Evolutionary conservation across 2,888 invertebrate genomes (phyloP), one percentile per base, ranked within the genome.

Genomic region (Lasioglossum figueresi): DNA sequence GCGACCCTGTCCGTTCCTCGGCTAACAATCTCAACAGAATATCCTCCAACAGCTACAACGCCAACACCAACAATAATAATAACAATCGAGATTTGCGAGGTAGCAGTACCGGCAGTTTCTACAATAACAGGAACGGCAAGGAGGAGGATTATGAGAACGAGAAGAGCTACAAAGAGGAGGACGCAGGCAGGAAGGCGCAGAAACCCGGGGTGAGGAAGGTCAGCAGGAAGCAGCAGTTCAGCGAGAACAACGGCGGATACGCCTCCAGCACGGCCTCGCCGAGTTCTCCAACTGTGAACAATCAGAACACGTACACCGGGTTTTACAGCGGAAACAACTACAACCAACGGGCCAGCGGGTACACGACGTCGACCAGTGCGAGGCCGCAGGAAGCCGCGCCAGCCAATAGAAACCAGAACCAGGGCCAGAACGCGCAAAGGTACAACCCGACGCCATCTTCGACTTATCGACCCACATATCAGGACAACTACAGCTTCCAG

Each of bases 91-190:
- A 95, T 91, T 73, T 91, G 71, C 89, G 91, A 8, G 91, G 91
- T 16, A 93, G 92, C 86, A 92, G 92, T 84, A 90, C 95, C 95
- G 87, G 93, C 72, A 92, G 90, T 72, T 92, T 90, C 45, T 93
- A 93, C 86, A 94, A 92, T 95, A 94, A 89, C 95, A 95, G 91
- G 95, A 95, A 92, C 82, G 95, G 94, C 82, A 96, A 96, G 70
- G 96, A 96, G 86, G 95, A 95, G 68, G 95, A 95, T 72, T 94
- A 95, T 16, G 95, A 95, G 23, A 95, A 94, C 23, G 95, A 95
- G 12, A 96, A 96, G 83, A 84, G 95, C 40, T 96, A 95, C 89
- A 95, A 95, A 78, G 96, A 96, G 34, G 96, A 96, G n/a, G 89
- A 95, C 1, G 92, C 93, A 4, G 89, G 89, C 3, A 94, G 92